Conservation (phyloP, 2,888 invertebrate genomes). For the Mystacides longicornis region DNA sequence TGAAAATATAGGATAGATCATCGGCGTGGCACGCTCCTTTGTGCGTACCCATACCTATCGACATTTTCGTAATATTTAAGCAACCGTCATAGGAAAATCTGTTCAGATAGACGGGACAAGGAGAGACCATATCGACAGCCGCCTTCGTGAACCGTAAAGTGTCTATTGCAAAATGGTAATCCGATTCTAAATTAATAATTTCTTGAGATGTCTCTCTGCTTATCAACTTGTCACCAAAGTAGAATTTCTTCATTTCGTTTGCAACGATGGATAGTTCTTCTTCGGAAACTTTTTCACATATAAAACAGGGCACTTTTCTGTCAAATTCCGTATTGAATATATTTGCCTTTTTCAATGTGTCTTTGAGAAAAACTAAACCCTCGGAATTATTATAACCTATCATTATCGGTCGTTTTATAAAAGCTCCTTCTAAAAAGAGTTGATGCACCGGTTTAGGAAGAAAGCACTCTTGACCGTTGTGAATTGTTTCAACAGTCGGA, state of each 20-base stretch:
- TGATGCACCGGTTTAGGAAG: constrained; percentile 9
- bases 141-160: constrained; percentile 15
- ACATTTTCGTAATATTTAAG: constrained; percentile 16
- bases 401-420: constrained; percentile 16
- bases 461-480: constrained; percentile 19
- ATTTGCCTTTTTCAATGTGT: constrained; percentile 23
- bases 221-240: constrained; percentile 35
- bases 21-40: constrained; percentile 22
- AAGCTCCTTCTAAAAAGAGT: constrained; percentile 15
- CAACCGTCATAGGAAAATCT: constrained; percentile 16
- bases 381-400: constrained; percentile 20
- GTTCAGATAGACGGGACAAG: constrained; percentile 20
- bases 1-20: constrained; percentile 24
- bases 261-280: constrained; percentile 33
- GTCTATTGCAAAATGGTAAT: constrained; percentile 15
- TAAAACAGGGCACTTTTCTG: constrained; percentile 39
- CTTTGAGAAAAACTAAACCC: constrained; percentile 11
- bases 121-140: not conserved
- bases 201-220: constrained; percentile 27
- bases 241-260: constrained; percentile 35
- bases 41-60: not conserved
- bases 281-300: constrained; percentile 35
- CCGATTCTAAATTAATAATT: constrained; percentile 16
- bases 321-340: constrained; percentile 32
- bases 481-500: constrained; percentile 23